A percentile compares a stretch with the other conserved stretches of the same genome.
These are phyloP conservation scores for Xanthia togata DNA, from an alignment of 2,888 invertebrate species.

Conservation along the genomic window DNA sequence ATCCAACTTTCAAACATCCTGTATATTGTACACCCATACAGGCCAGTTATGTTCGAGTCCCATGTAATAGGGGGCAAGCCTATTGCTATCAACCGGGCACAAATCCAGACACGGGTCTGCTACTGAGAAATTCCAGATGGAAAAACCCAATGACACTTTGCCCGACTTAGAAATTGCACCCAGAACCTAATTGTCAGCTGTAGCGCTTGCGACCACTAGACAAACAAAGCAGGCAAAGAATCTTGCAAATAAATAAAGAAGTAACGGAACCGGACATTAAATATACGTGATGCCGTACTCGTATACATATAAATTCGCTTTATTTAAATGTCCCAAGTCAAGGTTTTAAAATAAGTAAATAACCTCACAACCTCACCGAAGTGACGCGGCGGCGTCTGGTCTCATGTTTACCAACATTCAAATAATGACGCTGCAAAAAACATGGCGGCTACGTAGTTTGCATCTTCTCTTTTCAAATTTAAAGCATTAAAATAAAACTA, in stretches of 20 bases:
- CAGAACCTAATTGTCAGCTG: too few species aligned
- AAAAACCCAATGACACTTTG: background rate
- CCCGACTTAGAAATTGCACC: background rate
- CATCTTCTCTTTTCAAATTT: conserved; percentile 13
- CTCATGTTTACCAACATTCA: conserved; percentile 45
- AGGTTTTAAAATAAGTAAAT: conserved; percentile 9
- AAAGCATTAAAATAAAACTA: background rate
- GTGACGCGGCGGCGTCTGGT: conserved; percentile 12
- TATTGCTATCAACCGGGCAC: background rate
- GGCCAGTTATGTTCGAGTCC: background rate
- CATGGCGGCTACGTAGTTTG: conserved; percentile 14
- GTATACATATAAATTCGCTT: conserved; percentile 39
- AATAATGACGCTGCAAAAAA: conserved; percentile 31
- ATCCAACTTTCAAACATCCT: too few species aligned
- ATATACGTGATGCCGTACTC: conserved; percentile 32
- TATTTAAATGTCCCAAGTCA: conserved; percentile 34
- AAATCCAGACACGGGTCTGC: background rate
- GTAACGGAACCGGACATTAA: conserved; percentile 28
- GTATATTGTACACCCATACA: background rate
- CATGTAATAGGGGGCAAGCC: background rate
- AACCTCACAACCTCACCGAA: conserved; percentile 13
- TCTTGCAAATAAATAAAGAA: conserved; percentile 6
- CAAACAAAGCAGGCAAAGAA: background rate
- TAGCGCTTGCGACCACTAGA: too few species aligned
- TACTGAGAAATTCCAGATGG: background rate